These are phyloP conservation scores for Lanius ludovicianus DNA, from an alignment of 2,113 vertebrate species.

Conservation along the genomic window DNA sequence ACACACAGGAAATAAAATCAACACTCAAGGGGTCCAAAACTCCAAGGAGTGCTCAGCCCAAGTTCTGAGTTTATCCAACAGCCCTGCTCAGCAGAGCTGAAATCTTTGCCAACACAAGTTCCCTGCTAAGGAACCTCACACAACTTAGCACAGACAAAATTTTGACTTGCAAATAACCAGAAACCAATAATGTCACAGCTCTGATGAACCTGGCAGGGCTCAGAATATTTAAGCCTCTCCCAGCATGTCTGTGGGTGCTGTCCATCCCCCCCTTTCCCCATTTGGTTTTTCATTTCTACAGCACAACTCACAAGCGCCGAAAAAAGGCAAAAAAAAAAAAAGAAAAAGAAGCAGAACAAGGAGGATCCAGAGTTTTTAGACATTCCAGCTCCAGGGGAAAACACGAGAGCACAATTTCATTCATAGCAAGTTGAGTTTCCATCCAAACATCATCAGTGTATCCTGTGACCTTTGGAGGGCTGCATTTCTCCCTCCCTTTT, in stretches of 20 bases:
- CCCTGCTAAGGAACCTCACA: not conserved
- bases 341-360: constrained; percentile 26
- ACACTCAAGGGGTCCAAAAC: not conserved
- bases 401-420: constrained; percentile 30
- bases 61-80: not conserved
- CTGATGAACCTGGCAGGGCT: not conserved
- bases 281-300: not conserved
- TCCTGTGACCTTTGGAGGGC: constrained; percentile 44
- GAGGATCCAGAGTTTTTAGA: constrained; percentile 35
- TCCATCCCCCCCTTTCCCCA: not conserved
- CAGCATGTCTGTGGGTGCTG: not conserved
- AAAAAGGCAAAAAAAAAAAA: not conserved
- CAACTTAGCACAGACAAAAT: not conserved
- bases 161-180: not conserved
- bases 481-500: constrained; percentile 41
- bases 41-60: not conserved
- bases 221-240: not conserved
- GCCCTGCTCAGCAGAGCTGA: not conserved
- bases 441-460: constrained; percentile 44
- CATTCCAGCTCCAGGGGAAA: constrained; percentile 47
- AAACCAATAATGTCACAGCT: not conserved
- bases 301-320: not conserved
- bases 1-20: constrained; percentile 5
- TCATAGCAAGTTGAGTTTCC: constrained; percentile 60
- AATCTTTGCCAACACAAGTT: not conserved